A percentile compares a stretch with the other conserved stretches of the same genome.
phyloP scores from a whole-genome alignment of 2,888 invertebrate species.

The Helobdella robusta region DNA sequence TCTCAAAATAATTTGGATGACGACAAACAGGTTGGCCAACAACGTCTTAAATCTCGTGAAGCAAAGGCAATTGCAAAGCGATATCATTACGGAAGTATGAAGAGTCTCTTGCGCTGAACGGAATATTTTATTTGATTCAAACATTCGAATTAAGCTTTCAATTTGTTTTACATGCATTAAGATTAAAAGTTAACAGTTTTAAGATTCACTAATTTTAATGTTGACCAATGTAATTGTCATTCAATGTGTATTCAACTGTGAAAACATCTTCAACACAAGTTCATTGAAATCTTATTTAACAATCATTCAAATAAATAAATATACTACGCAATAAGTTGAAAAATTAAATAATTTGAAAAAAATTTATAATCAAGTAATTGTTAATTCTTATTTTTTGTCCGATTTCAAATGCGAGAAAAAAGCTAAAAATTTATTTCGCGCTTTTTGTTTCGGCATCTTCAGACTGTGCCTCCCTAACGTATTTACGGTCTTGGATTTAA shows the following conservation, averaged over 20 bases:
- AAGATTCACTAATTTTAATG: too few relatives aligned
- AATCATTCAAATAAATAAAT: not conserved
- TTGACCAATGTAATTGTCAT: too few relatives aligned
- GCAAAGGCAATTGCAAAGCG: constrained; percentile 27
- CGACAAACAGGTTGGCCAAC: not conserved
- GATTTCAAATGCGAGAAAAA: not conserved
- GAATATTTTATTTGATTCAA: too few relatives aligned
- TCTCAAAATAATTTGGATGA: not conserved
- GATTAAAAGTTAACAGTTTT: too few relatives aligned
- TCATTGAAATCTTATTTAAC: too few relatives aligned
- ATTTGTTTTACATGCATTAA: too few relatives aligned
- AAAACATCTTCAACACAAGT: too few relatives aligned
- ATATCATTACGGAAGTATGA: constrained; percentile 24
- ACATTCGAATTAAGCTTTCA: too few relatives aligned
- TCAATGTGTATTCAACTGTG: too few relatives aligned
- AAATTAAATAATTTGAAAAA: not conserved
- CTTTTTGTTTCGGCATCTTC: not conserved
- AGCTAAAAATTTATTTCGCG: not conserved
- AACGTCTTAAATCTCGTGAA: constrained; percentile 21
- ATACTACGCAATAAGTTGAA: not conserved
- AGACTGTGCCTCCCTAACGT: constrained; percentile 16
- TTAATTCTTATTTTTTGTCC: not conserved
- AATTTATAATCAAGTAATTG: not conserved
- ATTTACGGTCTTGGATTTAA: too few relatives aligned
- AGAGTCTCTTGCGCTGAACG: constrained; percentile 17